Evolutionary conservation across 2,113 vertebrate genomes (phyloP).

Genomic region (Antennarius striatus): DNA sequence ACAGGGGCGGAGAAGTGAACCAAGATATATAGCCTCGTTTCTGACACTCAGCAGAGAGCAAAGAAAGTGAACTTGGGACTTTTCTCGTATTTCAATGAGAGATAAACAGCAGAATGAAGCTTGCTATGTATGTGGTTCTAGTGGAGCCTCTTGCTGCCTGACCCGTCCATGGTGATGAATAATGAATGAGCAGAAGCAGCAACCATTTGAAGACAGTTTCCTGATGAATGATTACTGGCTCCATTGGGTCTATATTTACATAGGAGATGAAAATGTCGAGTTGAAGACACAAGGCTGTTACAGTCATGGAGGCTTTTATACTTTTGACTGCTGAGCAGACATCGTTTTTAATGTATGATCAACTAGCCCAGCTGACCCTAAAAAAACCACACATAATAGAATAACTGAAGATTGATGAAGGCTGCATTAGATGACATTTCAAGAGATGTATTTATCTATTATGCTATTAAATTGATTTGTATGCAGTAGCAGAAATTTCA

Average conservation of each 20-base stretch:
- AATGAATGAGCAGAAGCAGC: slow-evolving; percentile 77
- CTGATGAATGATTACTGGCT: slow-evolving; percentile 81
- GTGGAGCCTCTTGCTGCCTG: slow-evolving; percentile 66
- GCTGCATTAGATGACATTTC: slow-evolving; percentile 38
- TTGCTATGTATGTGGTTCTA: slow-evolving; percentile 41
- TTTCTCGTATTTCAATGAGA: slow-evolving; percentile 49
- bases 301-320: slow-evolving; percentile 60
- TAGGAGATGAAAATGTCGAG: slow-evolving; percentile 79
- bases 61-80: slow-evolving; percentile 46
- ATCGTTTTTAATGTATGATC: slow-evolving; percentile 72
- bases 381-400: slow-evolving; percentile 57
- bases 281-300: slow-evolving; percentile 71
- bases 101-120: slow-evolving; percentile 60
- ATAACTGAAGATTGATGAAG: slow-evolving; percentile 44
- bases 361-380: slow-evolving; percentile 56
- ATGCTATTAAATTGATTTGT: slow-evolving; percentile 64
- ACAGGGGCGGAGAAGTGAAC: slow-evolving; percentile 38
- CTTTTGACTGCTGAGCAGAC: slow-evolving; percentile 68
- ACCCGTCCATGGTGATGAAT: slow-evolving; percentile 75
- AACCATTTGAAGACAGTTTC: slow-evolving; percentile 76
- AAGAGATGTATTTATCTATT: slow-evolving; percentile 62
- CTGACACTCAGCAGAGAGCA: slow-evolving; percentile 17
- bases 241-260: slow-evolving; percentile 80
- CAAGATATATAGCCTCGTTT: neutral
- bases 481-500: slow-evolving; percentile 53